phyloP scores from a whole-genome alignment of 53 echinoderm and acorn worm genomes.

The Temnopleurus reevesii region DNA sequence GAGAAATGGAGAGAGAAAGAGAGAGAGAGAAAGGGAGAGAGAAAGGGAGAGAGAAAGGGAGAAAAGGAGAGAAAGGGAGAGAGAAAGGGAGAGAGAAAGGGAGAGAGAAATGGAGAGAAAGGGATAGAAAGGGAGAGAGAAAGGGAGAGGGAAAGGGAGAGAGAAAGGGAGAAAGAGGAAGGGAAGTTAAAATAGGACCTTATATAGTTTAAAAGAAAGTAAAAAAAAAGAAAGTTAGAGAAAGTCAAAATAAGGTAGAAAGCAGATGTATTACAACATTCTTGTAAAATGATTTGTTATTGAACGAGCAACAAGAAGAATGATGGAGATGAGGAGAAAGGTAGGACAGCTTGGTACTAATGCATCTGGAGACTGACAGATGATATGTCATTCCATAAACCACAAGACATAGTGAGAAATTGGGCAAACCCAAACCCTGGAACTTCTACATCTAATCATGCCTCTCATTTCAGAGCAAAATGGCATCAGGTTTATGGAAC shows the following conservation, averaged over 20 bases:
- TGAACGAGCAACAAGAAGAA: neutral
- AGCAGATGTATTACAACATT: no score
- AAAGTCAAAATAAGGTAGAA: no score
- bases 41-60: neutral
- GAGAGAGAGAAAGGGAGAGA: neutral
- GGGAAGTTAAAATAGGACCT: no score
- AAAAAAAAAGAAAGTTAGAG: no score
- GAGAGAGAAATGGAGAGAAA: neutral
- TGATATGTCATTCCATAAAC: neutral
- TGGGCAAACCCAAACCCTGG: neutral
- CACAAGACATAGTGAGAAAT: no score
- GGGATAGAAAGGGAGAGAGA: neutral
- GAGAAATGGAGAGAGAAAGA: neutral
- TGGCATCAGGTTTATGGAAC: neutral
- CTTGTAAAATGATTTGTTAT: no score
- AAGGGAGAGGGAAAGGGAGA: no score
- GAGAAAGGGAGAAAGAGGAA: no score
- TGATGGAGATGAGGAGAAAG: neutral
- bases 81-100: neutral
- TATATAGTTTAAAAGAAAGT: no score
- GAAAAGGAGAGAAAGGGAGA: neutral
- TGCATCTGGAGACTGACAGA: neutral
- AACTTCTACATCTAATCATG: neutral
- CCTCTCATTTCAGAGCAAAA: neutral
- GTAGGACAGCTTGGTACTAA: neutral